Evolutionary conservation across 1,140 invertebrate genomes (phyloP), one percentile per base, ranked within the genome.

Genomic region (Calycopis cecrops): DNA sequence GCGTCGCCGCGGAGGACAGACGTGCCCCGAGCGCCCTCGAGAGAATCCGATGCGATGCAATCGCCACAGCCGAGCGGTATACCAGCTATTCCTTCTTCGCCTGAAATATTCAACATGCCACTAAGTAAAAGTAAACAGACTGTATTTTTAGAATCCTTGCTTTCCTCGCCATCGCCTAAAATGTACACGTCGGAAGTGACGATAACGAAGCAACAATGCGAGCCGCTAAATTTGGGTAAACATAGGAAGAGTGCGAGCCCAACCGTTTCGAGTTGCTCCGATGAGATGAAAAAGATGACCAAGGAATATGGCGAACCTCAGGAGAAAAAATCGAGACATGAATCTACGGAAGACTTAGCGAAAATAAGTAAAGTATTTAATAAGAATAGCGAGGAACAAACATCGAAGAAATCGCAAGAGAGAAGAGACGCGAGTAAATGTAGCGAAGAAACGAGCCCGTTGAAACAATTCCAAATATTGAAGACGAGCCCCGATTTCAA

Each of bases 401-500:
- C 54, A 79, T 58, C 55, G 16, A 83, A 79, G 60, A 77, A 78
- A 44, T 52, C 64, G 9, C 72, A 35, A 79, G 49, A 71, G 34
- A 21, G 51, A 38, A 38, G 63, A 59, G 34, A 62, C 58, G 56
- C 57, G 59, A 33, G 51, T 16, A 88, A 88, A 55, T 64, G 79
- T 48, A 86, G 85, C 51, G 87, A 89, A 48, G 90, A 91, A 62
- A 80, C 80, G 18, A 91, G 92, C 74, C 92, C 94, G 1, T 74
- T 94, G 7, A 91, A 90, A 48, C 94, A 96, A 71, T 86, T 95
- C 1, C 91, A 93, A 60, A 89, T 92, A 70, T 77, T 95, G n/a
- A 89, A 94, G 12, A 88, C 89, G 37, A 92, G 92, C 61, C 88
- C 91, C 1, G 91, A 91, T 38, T 90, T 93, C 66, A 90, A 92